These are phyloP conservation scores for Clarias laeviceps DNA, from an alignment of 2,797 vertebrate genomes.

Conservation along the genomic window DNA sequence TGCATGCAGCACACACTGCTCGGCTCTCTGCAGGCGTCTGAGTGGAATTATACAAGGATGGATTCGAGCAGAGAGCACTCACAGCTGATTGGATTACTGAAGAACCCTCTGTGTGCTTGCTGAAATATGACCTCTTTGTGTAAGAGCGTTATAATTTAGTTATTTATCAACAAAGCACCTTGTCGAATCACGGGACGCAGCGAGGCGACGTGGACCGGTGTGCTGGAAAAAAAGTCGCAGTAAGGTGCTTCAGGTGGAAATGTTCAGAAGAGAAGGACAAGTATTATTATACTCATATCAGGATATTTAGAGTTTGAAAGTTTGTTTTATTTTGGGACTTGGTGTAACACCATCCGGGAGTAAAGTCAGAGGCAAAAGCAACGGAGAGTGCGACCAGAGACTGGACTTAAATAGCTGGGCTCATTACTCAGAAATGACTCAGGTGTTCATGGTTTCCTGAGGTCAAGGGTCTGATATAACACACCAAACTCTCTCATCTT, in stretches of 20 bases:
- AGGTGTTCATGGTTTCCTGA: background rate
- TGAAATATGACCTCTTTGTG: slow-evolving; percentile 63
- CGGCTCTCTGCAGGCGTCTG: slow-evolving; percentile 42
- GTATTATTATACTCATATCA: background rate
- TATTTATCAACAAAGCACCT: slow-evolving; percentile 25
- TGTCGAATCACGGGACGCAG: background rate
- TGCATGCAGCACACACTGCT: slow-evolving; percentile 40
- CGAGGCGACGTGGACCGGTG: background rate
- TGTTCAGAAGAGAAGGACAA: background rate
- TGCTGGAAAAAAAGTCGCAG: too few relatives aligned
- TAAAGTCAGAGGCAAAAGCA: background rate
- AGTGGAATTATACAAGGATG: slow-evolving; percentile 37
- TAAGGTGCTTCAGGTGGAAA: background rate
- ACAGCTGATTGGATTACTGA: slow-evolving; percentile 66
- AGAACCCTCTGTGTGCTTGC: slow-evolving; percentile 34
- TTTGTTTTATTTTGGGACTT: background rate
- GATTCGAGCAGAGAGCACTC: slow-evolving; percentile 54
- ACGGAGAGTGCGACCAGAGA: too few relatives aligned
- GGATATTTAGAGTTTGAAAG: background rate
- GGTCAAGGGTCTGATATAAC: background rate
- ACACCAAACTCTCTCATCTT: too few relatives aligned
- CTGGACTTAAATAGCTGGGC: background rate
- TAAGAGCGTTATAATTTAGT: slow-evolving; percentile 18
- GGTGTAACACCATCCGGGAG: background rate
- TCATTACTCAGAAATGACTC: background rate